Evolutionary conservation across 2,113 vertebrate species (phyloP).

Genomic region (Callaeas wilsoni): DNA sequence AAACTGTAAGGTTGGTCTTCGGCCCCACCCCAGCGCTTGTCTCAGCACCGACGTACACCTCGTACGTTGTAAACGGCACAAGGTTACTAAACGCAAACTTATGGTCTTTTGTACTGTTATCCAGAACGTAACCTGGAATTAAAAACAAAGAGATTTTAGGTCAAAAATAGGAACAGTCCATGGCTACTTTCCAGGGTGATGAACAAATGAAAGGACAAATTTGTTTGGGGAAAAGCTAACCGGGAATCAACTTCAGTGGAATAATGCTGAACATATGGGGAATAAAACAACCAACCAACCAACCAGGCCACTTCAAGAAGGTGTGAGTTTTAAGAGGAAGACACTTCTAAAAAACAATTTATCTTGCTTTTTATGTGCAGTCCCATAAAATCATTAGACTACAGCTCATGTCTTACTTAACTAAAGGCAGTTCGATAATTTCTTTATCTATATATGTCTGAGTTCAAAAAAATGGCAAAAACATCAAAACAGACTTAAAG

Average conservation of each 20-base stretch:
- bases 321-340: not conserved
- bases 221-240: not conserved
- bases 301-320: not conserved
- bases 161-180: not conserved
- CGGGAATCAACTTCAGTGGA: not conserved
- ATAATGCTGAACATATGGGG: not conserved
- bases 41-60: constrained; percentile 77
- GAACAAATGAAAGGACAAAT: not conserved
- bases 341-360: not conserved
- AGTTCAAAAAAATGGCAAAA: not conserved
- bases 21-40: constrained; percentile 88
- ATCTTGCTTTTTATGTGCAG: not conserved
- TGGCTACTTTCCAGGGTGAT: not conserved
- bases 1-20: constrained; percentile 72
- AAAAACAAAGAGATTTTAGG: not conserved
- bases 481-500: not conserved
- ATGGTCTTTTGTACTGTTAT: constrained; percentile 85
- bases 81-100: constrained; percentile 80
- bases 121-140: constrained; percentile 80
- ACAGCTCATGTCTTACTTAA: not conserved
- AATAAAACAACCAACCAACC: not conserved
- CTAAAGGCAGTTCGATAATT: not conserved
- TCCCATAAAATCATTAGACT: not conserved
- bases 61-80: constrained; percentile 83
- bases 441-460: not conserved